Base-by-base conservation (phyloP, 2,113 vertebrate genomes). In the Cyprinodon tularosa region DNA sequence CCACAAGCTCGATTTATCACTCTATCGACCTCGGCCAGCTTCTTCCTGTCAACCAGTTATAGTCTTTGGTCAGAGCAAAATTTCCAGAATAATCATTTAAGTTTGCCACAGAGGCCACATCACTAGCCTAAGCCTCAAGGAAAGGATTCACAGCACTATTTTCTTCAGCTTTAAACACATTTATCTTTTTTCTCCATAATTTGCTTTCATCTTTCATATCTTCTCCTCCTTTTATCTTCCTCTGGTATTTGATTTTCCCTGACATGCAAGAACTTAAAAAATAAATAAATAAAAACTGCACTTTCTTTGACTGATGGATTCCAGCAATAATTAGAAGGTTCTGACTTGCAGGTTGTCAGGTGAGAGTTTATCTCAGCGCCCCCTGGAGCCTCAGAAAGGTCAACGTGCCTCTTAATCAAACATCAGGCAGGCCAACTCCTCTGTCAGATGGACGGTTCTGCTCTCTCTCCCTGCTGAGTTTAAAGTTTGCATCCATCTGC, bases 341-440 rank as follows among this genome's bases (percentile, higher is more conserved):
- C 60, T 62, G 87, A 80, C 81, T 87, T 7, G 12, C 3, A 1
- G 69, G 82, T 88, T 88, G 88, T 89, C 84, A 89, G 92, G 89
- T 86, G 80, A 81, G 83, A 67, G 83, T 75, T 74, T 72, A 84
- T 89, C 86, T 88, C 88, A 71, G 84, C 70, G 74, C 89, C 90
- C 91, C 88, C 90, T 78, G 85, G 87, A 92, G 89, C 83, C 80
- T 84, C 40, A 7, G 71, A 93, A 94, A 94, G 94, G 94, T 94
- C 92, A 93, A 68, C 59, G 48, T 81, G 91, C 86, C 92, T 90
- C 92, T 94, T 93, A 90, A 94, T 94, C 92, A 94, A 93, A 94
- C 92, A 92, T 91, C 90, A 90, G 86, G 86, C 78, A 66, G 76
- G 75, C 78, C 81, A 15, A 80, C 62, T 74, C 29, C 59, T 8